These are phyloP conservation scores for Intellagama lesueurii DNA, from an alignment of 2,797 vertebrate genomes.

Conservation along the genomic window DNA sequence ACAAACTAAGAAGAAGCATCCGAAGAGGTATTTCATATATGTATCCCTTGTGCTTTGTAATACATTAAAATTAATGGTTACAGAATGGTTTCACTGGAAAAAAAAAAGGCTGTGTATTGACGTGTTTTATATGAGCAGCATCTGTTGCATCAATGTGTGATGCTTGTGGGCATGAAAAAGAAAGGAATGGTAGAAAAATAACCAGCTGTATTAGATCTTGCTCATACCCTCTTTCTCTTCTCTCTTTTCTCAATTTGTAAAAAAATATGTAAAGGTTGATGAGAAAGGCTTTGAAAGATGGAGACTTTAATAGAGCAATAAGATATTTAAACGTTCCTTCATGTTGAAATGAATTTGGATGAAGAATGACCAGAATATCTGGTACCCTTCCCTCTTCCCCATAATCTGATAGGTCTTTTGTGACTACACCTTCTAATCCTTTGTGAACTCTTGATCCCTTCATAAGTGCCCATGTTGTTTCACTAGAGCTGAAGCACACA, in stretches of 20 bases:
- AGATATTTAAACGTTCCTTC: not conserved
- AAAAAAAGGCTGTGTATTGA: not conserved
- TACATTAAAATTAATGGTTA: not conserved
- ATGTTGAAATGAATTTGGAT: not conserved
- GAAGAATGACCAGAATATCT: not conserved
- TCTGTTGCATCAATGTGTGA: not conserved
- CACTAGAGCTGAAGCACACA: not conserved
- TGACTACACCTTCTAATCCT: not conserved
- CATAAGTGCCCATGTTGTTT: not conserved
- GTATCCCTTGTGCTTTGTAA: not conserved
- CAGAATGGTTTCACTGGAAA: not conserved
- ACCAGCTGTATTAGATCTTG: not conserved
- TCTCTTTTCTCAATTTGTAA: not conserved
- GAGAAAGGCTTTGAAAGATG: not conserved
- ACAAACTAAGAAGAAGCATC: conserved; percentile 91
- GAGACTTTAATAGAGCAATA: not conserved
- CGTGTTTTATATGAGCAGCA: not conserved
- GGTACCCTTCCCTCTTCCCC: not conserved
- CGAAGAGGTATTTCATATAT: conserved; percentile 83
- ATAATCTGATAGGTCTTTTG: not conserved
- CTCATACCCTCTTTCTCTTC: no score
- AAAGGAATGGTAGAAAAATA: not conserved
- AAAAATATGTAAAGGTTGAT: not conserved
- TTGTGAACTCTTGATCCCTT: not conserved
- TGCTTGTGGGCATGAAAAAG: not conserved